These are phyloP conservation scores for Agonopterix heracliana DNA, from an alignment of 2,888 invertebrate species.

Conservation along the genomic window DNA sequence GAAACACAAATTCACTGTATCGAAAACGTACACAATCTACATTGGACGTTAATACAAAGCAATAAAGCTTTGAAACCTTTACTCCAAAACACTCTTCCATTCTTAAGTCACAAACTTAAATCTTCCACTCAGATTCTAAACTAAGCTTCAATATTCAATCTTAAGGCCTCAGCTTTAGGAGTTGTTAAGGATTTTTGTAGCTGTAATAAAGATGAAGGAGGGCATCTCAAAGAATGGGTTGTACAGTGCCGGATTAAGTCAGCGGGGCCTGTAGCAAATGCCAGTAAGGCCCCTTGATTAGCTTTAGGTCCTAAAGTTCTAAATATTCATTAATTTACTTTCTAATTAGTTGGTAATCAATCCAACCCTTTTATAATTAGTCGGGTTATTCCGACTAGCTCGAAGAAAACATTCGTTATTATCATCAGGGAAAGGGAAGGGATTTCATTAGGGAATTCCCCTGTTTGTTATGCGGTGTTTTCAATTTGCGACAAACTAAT, in stretches of 20 bases:
- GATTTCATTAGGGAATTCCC: too few species aligned
- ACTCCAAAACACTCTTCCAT: conserved; percentile 1
- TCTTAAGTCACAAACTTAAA: conserved; percentile 15
- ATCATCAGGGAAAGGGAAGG: too few species aligned
- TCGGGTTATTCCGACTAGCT: too few species aligned
- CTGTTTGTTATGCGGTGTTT: too few species aligned
- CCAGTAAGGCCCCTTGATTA: too few species aligned
- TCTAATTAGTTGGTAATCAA: too few species aligned
- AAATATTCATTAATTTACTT: too few species aligned
- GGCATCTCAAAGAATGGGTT: conserved; percentile 45
- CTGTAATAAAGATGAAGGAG: conserved; percentile 4
- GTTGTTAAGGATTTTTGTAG: neutral
- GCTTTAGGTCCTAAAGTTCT: too few species aligned
- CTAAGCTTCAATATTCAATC: conserved; percentile 11
- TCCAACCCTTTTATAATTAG: too few species aligned
- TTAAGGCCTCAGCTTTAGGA: conserved; percentile 7
- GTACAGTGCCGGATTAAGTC: conserved; percentile 10
- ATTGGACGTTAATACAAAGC: conserved; percentile 3
- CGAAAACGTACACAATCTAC: conserved; percentile 2
- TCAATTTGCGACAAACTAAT: too few species aligned
- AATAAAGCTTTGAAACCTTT: conserved; percentile 8
- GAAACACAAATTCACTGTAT: conserved; percentile 20
- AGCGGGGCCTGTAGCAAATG: too few species aligned
- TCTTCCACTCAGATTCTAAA: conserved; percentile 13
- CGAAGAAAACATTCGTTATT: too few species aligned